Evolutionary conservation across 2,888 invertebrate species (phyloP).

Genomic region (Endomychus coccineus): DNA sequence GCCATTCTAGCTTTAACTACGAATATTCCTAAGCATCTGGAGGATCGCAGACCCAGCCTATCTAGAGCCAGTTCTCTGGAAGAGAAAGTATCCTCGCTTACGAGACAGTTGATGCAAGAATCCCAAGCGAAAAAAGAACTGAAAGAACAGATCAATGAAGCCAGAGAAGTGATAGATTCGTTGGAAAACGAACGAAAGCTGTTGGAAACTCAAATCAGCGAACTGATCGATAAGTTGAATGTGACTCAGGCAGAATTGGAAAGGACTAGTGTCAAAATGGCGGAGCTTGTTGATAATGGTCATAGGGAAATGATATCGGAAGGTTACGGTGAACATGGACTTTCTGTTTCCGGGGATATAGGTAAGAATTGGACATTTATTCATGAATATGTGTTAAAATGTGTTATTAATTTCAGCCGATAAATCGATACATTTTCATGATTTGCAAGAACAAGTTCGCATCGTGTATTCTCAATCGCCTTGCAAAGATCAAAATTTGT

Average conservation of each 20-base stretch:
- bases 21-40: constrained; percentile 22
- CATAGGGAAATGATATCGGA: constrained; percentile 49
- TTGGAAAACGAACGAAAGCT: constrained; percentile 43
- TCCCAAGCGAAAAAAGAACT: constrained; percentile 40
- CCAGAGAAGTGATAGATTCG: constrained; percentile 45
- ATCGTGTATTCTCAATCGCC: constrained; percentile 42
- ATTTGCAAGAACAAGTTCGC: constrained; percentile 42
- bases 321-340: constrained; percentile 43
- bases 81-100: constrained; percentile 25
- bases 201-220: constrained; percentile 55
- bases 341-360: neutral
- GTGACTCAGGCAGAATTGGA: constrained; percentile 48
- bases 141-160: constrained; percentile 51
- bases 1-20: constrained; percentile 56
- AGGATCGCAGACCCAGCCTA: no score
- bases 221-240: constrained; percentile 52
- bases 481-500: constrained; percentile 40
- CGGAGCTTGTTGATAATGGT: constrained; percentile 43
- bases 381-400: neutral
- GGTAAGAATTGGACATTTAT: constrained; percentile 1
- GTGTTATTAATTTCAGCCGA: no score
- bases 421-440: constrained; percentile 30
- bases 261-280: constrained; percentile 42
- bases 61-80: constrained; percentile 2
- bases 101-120: constrained; percentile 33